Base-by-base conservation (phyloP, 2,113 vertebrate species). In the Phaethon lepturus region DNA sequence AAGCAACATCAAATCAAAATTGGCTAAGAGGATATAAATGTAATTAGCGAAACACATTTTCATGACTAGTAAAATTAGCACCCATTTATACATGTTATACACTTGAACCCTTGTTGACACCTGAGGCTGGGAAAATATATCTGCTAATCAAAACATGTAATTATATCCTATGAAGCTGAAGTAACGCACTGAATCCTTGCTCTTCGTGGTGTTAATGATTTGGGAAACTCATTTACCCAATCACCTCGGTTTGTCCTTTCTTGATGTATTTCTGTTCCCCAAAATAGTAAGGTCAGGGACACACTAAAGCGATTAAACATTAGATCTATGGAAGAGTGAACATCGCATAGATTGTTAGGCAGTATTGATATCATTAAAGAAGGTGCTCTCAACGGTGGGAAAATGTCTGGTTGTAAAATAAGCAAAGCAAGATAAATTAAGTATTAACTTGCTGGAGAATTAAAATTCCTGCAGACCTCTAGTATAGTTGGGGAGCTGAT, bases 131-230 rank as follows among this genome's bases (percentile, higher is more conserved):
- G 95, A 97, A 97, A 97, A 97, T 97, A 96, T 92, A 96, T 97
- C 95, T 95, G 94, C 95, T 97, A 97, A 97, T 97, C 97, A 97
- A 97, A 97, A 97, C 97, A 97, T 97, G 97, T 97, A 97, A 97
- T 97, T 97, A 97, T 97, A 97, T 93, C 93, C 96, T 95, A 93
- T 96, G 97, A 97, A 97, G 96, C 96, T 95, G 96, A 97, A 96
- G 96, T 96, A 97, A 97, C 12, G 13, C 87, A 44, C 77, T 14
- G 53, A 95, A 96, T 96, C 95, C 85, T 92, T 96, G 95, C 95
- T 96, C 78, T 82, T 96, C 85, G 0, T 96, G 90, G 86, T 95
- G 97, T 93, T 97, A 97, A 97, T 97, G 93, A 96, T 95, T 95
- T 97, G 93, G 85, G 95, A 95, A 96, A 93, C 93, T 97, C 83